A percentile compares a stretch with the other conserved stretches of the same genome.
Conservation (phyloP, 2,113 vertebrate genomes). For the Xyrauchen texanus region DNA sequence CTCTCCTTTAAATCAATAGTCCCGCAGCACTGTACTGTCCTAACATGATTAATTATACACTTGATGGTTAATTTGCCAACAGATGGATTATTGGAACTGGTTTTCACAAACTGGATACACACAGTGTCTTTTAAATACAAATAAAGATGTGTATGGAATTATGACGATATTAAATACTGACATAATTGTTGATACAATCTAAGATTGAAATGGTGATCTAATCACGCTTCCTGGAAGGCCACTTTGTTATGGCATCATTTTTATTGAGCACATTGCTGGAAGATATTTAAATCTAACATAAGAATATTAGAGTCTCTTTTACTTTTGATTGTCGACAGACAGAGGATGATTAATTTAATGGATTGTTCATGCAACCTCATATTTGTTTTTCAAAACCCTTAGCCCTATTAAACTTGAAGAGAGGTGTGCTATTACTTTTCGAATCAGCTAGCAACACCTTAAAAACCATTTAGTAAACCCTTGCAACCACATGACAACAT, state of each 20-base stretch:
- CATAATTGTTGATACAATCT: conserved; percentile 15
- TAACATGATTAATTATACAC: conserved; percentile 54
- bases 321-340: no score
- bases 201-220: conserved; percentile 14
- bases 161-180: conserved; percentile 39
- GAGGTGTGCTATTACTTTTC: no score
- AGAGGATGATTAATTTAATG: no score
- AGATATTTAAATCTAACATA: background rate
- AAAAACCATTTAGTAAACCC: no score
- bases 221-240: background rate
- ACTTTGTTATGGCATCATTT: background rate
- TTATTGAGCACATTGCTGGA: background rate
- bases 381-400: no score
- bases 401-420: no score
- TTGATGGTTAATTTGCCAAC: conserved; percentile 54
- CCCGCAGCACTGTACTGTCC: conserved; percentile 48
- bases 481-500: no score
- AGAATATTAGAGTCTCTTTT: background rate
- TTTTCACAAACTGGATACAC: conserved; percentile 41
- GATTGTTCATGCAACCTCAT: no score
- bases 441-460: no score
- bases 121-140: conserved; percentile 29
- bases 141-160: conserved; percentile 15
- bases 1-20: conserved; percentile 55
- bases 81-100: conserved; percentile 53